Evolutionary conservation across 2,797 vertebrate genomes (phyloP), one percentile per base, ranked within the genome.

Genomic region (Mormyrops boulengeri): DNA sequence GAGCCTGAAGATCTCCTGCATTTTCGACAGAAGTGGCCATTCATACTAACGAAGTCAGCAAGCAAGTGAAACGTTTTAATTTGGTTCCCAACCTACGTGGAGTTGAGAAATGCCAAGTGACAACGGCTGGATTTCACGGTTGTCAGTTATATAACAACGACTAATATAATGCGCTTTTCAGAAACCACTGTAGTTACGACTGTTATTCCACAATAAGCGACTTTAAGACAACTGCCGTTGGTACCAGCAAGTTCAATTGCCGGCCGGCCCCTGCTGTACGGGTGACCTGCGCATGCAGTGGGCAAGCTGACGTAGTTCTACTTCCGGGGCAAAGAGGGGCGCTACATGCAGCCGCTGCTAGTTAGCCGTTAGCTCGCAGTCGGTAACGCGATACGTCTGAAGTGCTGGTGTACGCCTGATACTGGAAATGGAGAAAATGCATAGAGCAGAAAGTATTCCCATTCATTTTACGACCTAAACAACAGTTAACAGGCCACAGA

Each of bases 1-100:
- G 96, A 93, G 94, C 90, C 91, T 95, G 95, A n/a, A 96, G 94
- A 90, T 96, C 95, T 47, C n/a, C 93, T 38, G 90, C 94, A 91
- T 92, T 93, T 50, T 92, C 95, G 34, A 88, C 47, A 60, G 53
- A 4, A 19, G 85, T 41, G 88, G 91, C 92, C 92, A 93, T 93
- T 89, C 89, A 91, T 41, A 57, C 85, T 88, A 82, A 80, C 38
- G 38, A 44, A 7, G 62, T 12, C 19, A 7, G 49, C 60, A 38
- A 87, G 26, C 84, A 89, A 62, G 52, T 17, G 22, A 49, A 41
- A 49, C 80, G 77, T 62, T 57, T 49, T 85, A 49, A 22, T 85
- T 47, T 52, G 19, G 2, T n/a, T 82, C 38, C 82, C 49, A n/a
- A 14, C 19, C 11, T 22, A 50, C 52, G 52, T 52, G 8, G 3